A percentile compares a stretch with the other conserved stretches of the same genome.
Conservation (phyloP, 2,797 vertebrate species). For the Anas capensis region DNA sequence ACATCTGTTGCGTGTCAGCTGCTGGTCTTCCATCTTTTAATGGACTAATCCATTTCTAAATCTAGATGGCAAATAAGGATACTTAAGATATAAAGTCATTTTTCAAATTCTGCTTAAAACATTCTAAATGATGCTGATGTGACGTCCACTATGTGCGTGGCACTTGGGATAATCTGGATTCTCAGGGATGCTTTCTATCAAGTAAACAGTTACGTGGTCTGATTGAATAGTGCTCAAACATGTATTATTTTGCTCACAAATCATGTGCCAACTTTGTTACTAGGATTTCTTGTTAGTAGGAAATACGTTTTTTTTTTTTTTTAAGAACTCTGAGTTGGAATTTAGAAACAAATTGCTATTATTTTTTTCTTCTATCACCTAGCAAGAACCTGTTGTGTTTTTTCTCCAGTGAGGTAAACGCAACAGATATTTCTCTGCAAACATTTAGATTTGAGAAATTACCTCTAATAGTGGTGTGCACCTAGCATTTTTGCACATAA, state of each 20-base stretch:
- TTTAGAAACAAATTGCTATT: not conserved
- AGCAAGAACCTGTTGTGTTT: not conserved
- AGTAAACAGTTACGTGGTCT: not conserved
- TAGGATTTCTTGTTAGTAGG: not conserved
- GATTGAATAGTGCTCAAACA: not conserved
- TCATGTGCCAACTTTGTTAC: not conserved
- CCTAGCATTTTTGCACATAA: not conserved
- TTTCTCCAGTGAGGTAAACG: not conserved
- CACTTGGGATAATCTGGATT: not conserved
- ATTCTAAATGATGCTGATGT: not conserved
- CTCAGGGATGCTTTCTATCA: not conserved
- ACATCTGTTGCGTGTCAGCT: not conserved
- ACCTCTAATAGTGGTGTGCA: not conserved
- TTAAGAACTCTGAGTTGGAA: not conserved
- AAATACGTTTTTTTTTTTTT: not conserved
- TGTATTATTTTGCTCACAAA: not conserved
- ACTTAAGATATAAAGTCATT: constrained; percentile 14
- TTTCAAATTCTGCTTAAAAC: constrained; percentile 16
- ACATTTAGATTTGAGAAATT: not conserved
- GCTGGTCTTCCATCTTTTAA: constrained; percentile 1
- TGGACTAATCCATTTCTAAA: not conserved
- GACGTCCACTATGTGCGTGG: not conserved
- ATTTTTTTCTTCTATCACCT: not conserved
- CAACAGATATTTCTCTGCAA: not conserved
- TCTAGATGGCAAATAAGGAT: not conserved